Percentiles rank a stretch among this genome's conserved stretches.
Evolutionary conservation across 1,140 invertebrate genomes (phyloP).

Genomic region (Apis florea): DNA sequence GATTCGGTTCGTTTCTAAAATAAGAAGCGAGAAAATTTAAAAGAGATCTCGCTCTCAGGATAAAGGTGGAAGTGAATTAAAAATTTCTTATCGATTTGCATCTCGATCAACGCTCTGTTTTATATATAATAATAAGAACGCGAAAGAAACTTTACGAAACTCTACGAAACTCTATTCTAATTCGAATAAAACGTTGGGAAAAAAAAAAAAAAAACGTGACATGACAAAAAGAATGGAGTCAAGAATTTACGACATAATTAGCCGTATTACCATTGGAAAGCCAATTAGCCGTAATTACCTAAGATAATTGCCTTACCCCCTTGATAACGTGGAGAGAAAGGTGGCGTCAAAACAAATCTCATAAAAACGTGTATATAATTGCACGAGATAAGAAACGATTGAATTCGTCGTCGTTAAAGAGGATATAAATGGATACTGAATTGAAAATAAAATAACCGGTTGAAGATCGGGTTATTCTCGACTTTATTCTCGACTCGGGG

Average conservation of each 20-base stretch:
- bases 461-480: too few species aligned
- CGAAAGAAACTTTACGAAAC: neutral
- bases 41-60: conserved; percentile 4
- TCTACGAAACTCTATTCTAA: conserved; percentile 30
- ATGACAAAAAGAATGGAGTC: conserved; percentile 4
- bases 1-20: conserved; percentile 32
- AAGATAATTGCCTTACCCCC: conserved; percentile 27
- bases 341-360: neutral
- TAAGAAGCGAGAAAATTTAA: conserved; percentile 30
- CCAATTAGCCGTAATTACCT: conserved; percentile 54
- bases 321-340: neutral
- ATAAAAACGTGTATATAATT: neutral
- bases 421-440: too few species aligned
- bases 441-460: too few species aligned
- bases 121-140: conserved; percentile 4
- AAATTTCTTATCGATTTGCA: neutral
- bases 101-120: conserved; percentile 1
- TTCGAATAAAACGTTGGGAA: conserved; percentile 31
- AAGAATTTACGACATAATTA: conserved; percentile 48
- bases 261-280: neutral
- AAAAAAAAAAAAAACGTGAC: conserved; percentile 36
- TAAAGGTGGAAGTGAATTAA: conserved; percentile 32
- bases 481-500: neutral
- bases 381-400: neutral
- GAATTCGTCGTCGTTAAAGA: neutral